These are phyloP conservation scores for Acromyrmex heyeri DNA, from an alignment of 1,140 invertebrate genomes.

Conservation along the genomic window DNA sequence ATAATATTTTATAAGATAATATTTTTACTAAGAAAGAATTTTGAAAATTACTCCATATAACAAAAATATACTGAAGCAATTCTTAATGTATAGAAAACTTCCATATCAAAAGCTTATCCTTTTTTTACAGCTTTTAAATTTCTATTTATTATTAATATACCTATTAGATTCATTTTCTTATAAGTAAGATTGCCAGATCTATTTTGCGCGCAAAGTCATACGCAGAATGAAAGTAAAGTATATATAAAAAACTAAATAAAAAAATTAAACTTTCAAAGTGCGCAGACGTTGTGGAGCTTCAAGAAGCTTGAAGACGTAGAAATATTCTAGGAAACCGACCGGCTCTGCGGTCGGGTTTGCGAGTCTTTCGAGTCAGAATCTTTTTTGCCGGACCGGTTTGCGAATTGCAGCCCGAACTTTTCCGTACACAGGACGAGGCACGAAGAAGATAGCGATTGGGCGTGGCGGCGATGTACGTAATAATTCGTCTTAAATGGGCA, in stretches of 20 bases:
- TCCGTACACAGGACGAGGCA: conserved; percentile 19
- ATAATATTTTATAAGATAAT: neutral
- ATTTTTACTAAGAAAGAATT: neutral
- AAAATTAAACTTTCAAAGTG: conserved; percentile 44
- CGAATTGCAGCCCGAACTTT: conserved; percentile 55
- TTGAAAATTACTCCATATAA: neutral
- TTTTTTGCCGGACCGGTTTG: conserved; percentile 56
- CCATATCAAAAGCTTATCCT: no score
- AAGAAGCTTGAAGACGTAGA: conserved; percentile 40
- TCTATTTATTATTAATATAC: neutral
- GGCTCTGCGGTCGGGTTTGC: conserved; percentile 9
- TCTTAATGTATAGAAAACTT: neutral
- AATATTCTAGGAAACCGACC: conserved; percentile 44
- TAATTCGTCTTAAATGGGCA: conserved; percentile 56
- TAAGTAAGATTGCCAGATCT: conserved; percentile 21
- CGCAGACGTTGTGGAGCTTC: conserved; percentile 31
- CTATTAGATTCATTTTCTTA: conserved; percentile 10
- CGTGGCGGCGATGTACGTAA: conserved; percentile 16
- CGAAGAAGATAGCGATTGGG: conserved; percentile 21
- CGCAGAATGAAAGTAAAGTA: conserved; percentile 7
- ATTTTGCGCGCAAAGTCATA: conserved; percentile 11
- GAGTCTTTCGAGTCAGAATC: conserved; percentile 19
- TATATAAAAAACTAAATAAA: conserved; percentile 5
- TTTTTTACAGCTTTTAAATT: no score
- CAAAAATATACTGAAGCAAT: neutral